Conservation (phyloP, 1,140 invertebrate genomes). For the Platyscapa corneri region DNA sequence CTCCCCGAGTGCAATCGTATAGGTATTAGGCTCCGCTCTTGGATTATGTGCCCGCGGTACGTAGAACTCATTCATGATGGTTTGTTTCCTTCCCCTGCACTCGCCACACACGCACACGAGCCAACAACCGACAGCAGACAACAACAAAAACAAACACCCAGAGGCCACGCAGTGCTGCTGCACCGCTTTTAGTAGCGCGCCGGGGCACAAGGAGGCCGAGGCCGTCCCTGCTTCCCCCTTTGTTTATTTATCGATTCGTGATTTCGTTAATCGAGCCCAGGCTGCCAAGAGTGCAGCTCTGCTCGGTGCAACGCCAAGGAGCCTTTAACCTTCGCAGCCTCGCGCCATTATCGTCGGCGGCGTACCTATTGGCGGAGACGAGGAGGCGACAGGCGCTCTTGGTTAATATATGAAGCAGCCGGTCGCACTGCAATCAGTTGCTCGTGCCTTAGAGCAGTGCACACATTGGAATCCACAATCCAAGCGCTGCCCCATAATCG, state of each 20-base stretch:
- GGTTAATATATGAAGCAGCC: not conserved
- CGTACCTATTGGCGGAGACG: no score
- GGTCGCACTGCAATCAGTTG: no score
- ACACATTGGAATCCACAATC: not conserved
- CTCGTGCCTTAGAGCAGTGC: no score
- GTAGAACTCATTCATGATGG: not conserved
- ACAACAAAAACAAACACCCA: no score
- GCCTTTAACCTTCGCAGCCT: not conserved
- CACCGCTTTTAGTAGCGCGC: not conserved
- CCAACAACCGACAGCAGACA: not conserved
- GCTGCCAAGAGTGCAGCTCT: not conserved
- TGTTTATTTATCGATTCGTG: slow-evolving; percentile 22
- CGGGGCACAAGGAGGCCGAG: not conserved
- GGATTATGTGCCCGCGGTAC: slow-evolving; percentile 24
- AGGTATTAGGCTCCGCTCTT: not conserved
- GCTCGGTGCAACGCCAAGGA: not conserved
- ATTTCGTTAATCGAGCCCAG: not conserved
- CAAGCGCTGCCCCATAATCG: not conserved
- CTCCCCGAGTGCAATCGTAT: not conserved
- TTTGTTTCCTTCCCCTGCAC: not conserved
- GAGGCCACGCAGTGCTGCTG: no score
- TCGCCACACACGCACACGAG: not conserved
- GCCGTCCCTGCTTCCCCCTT: not conserved
- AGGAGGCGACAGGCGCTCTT: not conserved
- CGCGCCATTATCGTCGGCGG: not conserved